These are phyloP conservation scores for Burhinus oedicnemus DNA, from an alignment of 2,113 vertebrate genomes.

Conservation along the genomic window DNA sequence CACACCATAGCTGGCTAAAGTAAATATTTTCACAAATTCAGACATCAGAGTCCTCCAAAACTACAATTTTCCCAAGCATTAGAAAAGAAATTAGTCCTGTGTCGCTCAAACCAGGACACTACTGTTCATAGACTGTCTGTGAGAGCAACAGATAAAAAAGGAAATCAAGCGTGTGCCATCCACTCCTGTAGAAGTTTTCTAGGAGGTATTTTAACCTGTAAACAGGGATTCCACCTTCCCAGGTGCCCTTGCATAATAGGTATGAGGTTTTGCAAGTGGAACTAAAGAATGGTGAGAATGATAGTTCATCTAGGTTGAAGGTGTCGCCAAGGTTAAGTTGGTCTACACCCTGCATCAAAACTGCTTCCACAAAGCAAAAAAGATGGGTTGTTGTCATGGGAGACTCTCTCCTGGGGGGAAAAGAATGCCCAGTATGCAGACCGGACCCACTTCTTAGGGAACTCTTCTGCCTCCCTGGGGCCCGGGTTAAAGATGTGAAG, in stretches of 20 bases:
- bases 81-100: no score
- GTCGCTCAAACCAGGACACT: no score
- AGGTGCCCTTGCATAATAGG: not conserved
- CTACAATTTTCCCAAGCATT: no score
- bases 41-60: no score
- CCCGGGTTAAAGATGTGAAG: not conserved
- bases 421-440: not conserved
- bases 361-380: not conserved
- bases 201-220: not conserved
- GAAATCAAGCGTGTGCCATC: not conserved
- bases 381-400: not conserved
- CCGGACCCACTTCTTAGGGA: not conserved
- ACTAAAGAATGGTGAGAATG: not conserved
- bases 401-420: not conserved
- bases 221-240: not conserved
- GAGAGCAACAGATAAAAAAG: not conserved
- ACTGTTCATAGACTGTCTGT: not conserved
- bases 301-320: not conserved
- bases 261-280: not conserved
- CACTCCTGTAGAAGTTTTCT: not conserved
- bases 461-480: not conserved
- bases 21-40: no score
- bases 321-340: not conserved
- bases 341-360: fast-evolving
- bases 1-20: no score